A percentile compares a stretch with the other conserved stretches of the same genome.
phyloP scores from a whole-genome alignment of 2,113 vertebrate genomes.

The Lepus americanus region DNA sequence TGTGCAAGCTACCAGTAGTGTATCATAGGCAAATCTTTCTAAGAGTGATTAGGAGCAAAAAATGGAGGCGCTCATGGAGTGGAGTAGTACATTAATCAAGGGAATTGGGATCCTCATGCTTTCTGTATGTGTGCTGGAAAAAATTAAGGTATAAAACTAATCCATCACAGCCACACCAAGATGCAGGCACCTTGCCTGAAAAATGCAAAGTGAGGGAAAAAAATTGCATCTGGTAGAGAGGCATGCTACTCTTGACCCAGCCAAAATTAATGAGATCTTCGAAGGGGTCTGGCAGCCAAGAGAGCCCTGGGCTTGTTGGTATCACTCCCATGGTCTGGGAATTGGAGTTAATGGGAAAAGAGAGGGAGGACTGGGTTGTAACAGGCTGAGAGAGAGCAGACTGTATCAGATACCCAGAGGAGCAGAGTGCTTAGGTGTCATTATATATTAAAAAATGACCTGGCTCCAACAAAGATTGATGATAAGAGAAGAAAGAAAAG shows the following conservation, averaged over 20 bases:
- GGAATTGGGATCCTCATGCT: conserved; percentile 16
- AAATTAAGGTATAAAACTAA: conserved; percentile 72
- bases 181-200: conserved; percentile 49
- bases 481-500: conserved; percentile 75
- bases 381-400: conserved; percentile 29
- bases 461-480: conserved; percentile 73
- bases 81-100: conserved; percentile 63
- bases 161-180: conserved; percentile 58
- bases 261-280: conserved; percentile 44
- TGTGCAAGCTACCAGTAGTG: background rate
- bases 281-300: conserved; percentile 67
- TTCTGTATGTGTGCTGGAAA: conserved; percentile 56
- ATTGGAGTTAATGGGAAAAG: conserved; percentile 73
- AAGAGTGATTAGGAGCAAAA: conserved; percentile 36
- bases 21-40: background rate
- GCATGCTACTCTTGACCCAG: background rate
- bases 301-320: conserved; percentile 41
- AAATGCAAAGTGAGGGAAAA: conserved; percentile 54
- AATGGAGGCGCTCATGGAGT: background rate
- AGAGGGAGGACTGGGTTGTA: conserved; percentile 25
- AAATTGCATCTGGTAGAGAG: conserved; percentile 10
- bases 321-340: conserved; percentile 60
- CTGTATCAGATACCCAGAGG: conserved; percentile 32
- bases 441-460: conserved; percentile 53
- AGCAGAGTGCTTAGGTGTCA: conserved; percentile 67